Conservation (phyloP, 2,113 vertebrate genomes). For the Gavia stellata region DNA sequence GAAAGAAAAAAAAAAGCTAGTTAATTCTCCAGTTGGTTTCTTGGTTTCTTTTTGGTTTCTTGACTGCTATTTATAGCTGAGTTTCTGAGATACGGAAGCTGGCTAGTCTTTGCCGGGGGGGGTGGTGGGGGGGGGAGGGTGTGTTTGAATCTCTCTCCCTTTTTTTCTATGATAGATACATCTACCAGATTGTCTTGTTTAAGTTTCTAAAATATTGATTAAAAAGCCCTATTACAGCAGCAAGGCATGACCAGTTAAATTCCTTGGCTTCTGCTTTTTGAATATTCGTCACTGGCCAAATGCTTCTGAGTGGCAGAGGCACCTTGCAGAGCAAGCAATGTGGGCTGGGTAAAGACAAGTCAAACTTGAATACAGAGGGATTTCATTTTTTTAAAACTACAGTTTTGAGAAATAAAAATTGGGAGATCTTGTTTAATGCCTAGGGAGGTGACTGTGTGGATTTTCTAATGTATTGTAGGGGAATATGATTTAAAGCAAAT, state of each 20-base stretch:
- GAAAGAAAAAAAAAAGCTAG: background rate
- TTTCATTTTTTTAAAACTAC: background rate
- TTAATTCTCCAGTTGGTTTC: background rate
- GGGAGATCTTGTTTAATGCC: background rate
- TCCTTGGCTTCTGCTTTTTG: background rate
- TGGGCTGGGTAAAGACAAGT: background rate
- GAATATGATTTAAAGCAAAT: background rate
- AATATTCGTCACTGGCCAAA: background rate
- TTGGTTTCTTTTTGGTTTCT: background rate
- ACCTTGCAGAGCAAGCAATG: background rate
- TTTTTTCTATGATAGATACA: background rate
- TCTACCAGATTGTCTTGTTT: background rate
- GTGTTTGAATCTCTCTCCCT: background rate
- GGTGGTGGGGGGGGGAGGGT: background rate
- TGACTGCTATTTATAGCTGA: background rate
- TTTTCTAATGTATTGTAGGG: background rate
- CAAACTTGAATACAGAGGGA: background rate
- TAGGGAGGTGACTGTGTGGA: background rate
- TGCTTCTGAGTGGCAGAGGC: background rate
- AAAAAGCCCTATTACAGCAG: background rate
- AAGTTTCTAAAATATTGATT: background rate
- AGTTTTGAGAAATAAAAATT: background rate
- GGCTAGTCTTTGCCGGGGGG: background rate
- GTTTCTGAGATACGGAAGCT: background rate
- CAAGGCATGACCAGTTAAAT: background rate